Conservation (phyloP, 2,888 invertebrate genomes). For the Gari tellinella region DNA sequence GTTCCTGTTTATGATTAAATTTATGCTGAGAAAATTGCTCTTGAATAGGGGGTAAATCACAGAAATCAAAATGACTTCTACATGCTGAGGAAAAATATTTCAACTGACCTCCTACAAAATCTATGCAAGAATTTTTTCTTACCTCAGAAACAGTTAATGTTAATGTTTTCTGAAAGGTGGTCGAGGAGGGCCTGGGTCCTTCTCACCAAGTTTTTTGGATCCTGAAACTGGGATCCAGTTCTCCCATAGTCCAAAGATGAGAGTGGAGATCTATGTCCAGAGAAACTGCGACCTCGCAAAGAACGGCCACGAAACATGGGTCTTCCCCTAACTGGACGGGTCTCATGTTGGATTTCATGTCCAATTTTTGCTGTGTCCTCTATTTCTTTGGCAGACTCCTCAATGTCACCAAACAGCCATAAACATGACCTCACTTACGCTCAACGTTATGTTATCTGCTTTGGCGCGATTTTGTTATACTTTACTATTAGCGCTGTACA, state of each 20-base stretch:
- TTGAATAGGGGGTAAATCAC: not conserved
- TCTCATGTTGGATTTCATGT: constrained; percentile 3
- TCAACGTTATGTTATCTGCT: too few relatives aligned
- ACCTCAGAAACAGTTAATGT: not conserved
- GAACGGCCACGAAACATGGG: constrained; percentile 7
- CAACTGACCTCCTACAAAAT: constrained; percentile 10
- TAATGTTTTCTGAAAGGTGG: not conserved
- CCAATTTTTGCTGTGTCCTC: constrained; percentile 12
- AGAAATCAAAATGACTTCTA: constrained; percentile 14
- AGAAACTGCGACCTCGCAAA: not conserved
- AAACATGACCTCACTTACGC: too few relatives aligned
- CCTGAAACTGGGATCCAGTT: not conserved
- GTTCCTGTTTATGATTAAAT: not conserved
- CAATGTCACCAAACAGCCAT: constrained; percentile 16
- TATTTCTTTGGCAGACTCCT: constrained; percentile 8
- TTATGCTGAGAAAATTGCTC: constrained; percentile 11
- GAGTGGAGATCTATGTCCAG: not conserved
- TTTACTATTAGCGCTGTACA: too few relatives aligned
- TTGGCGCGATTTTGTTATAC: too few relatives aligned
- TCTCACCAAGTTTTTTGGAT: constrained; percentile 9
- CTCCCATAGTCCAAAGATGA: not conserved
- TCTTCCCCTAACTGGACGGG: not conserved
- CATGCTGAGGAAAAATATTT: constrained; percentile 4
- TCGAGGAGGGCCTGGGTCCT: constrained; percentile 1
- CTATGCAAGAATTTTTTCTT: not conserved